A percentile compares a stretch with the other conserved stretches of the same genome.
These are phyloP conservation scores for Hippocampus barbouri DNA, from an alignment of 2,113 vertebrate genomes.

Conservation along the genomic window DNA sequence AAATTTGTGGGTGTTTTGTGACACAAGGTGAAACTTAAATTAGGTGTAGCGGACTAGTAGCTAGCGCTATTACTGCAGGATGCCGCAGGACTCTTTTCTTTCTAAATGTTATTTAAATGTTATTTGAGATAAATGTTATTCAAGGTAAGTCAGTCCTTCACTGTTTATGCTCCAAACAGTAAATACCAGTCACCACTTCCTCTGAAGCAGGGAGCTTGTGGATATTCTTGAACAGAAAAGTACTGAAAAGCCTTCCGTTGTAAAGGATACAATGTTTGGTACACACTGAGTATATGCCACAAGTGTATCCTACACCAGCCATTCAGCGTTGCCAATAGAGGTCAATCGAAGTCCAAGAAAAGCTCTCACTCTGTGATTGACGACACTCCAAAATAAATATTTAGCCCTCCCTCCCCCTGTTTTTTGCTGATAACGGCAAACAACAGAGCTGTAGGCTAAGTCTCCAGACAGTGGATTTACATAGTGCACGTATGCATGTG, in stretches of 20 bases:
- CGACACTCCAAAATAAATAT: slow-evolving; percentile 43
- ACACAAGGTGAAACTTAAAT: too few species aligned
- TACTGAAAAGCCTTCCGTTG: not conserved
- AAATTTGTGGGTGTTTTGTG: too few species aligned
- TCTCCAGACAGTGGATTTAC: slow-evolving; percentile 37
- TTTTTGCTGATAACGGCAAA: slow-evolving; percentile 62
- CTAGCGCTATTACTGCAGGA: too few species aligned
- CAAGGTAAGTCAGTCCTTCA: too few species aligned
- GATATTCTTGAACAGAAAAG: not conserved
- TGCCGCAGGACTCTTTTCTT: too few species aligned
- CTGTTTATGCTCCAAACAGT: too few species aligned
- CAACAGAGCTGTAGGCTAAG: slow-evolving; percentile 38
- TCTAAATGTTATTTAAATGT: too few species aligned
- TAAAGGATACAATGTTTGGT: not conserved
- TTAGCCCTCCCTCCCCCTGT: slow-evolving; percentile 38
- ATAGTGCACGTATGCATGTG: slow-evolving; percentile 16
- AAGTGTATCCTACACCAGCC: not conserved
- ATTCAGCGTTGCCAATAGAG: slow-evolving; percentile 9
- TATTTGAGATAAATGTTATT: too few species aligned
- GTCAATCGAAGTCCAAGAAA: slow-evolving; percentile 13
- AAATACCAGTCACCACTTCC: too few species aligned
- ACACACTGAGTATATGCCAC: not conserved
- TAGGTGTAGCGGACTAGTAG: too few species aligned
- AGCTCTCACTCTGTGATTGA: slow-evolving; percentile 31
- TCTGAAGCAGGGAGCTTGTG: too few species aligned